These are phyloP conservation scores for Sitobion miscanthi DNA, from an alignment of 1,140 invertebrate species.

Conservation along the genomic window DNA sequence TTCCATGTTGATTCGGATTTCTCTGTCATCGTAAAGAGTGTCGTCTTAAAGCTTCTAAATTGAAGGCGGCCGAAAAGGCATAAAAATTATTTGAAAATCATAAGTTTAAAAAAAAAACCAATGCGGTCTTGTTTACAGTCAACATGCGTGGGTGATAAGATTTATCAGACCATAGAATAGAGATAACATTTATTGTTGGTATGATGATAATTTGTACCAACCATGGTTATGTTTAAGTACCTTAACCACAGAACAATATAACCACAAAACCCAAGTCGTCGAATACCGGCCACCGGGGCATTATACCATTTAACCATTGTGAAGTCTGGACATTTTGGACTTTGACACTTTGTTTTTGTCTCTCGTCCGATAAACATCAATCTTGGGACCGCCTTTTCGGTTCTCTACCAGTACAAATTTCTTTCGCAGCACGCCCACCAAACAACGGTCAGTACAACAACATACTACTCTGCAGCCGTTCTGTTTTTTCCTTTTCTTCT, in stretches of 20 bases:
- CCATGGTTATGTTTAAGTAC: background rate
- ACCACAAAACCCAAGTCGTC: background rate
- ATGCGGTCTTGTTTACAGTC: background rate
- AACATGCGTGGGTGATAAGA: background rate
- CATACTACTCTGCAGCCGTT: background rate
- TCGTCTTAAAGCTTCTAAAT: too few relatives aligned
- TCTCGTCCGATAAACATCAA: background rate
- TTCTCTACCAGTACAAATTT: background rate
- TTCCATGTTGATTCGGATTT: background rate
- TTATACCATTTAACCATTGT: background rate
- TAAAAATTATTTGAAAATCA: background rate
- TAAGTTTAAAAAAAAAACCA: background rate
- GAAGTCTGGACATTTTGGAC: constrained; percentile 15
- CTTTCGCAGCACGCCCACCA: background rate
- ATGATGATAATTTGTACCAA: background rate
- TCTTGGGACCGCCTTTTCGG: background rate
- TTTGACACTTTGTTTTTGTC: background rate
- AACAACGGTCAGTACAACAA: background rate
- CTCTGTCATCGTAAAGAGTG: too few relatives aligned
- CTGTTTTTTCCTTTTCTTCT: background rate
- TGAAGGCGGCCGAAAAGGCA: background rate
- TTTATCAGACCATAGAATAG: background rate
- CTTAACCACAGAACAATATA: background rate
- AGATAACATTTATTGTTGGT: too few relatives aligned
- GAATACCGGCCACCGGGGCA: background rate